A percentile compares a stretch with the other conserved stretches of the same genome.
Conservation (phyloP, 2,797 vertebrate genomes). For the Neomorphus geoffroyi region DNA sequence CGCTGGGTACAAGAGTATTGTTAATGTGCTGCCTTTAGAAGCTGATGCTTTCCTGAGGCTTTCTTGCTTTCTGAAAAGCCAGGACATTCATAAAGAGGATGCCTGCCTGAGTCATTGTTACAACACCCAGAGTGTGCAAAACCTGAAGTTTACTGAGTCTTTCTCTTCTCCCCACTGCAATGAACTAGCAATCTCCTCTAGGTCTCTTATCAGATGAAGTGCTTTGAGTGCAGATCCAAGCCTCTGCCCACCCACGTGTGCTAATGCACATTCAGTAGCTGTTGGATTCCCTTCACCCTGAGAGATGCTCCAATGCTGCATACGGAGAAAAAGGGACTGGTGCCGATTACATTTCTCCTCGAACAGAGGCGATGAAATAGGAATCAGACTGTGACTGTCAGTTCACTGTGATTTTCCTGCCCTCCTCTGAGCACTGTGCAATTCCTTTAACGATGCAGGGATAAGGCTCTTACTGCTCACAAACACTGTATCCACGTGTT, state of each 20-base stretch:
- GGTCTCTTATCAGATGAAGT: neutral
- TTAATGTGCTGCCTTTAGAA: neutral
- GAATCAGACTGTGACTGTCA: neutral
- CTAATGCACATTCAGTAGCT: neutral
- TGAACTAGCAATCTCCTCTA: neutral
- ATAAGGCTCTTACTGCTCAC: neutral
- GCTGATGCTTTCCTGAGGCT: neutral
- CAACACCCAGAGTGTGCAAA: neutral
- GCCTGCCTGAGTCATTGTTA: neutral
- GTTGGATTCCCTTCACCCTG: neutral
- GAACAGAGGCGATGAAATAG: neutral
- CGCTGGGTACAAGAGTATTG: neutral
- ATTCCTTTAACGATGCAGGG: neutral
- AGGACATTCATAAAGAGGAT: neutral
- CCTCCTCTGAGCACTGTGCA: neutral
- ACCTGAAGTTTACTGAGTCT: neutral
- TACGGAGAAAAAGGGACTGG: neutral
- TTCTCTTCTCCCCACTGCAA: neutral
- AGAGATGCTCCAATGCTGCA: neutral
- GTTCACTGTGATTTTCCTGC: neutral
- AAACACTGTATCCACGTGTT: fast-evolving
- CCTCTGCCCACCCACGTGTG: neutral
- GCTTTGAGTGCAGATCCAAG: neutral
- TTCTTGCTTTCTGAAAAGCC: neutral
- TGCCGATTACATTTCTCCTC: neutral